These are phyloP conservation scores for Euthynnus affinis DNA, from an alignment of 2,797 vertebrate species.

Conservation along the genomic window DNA sequence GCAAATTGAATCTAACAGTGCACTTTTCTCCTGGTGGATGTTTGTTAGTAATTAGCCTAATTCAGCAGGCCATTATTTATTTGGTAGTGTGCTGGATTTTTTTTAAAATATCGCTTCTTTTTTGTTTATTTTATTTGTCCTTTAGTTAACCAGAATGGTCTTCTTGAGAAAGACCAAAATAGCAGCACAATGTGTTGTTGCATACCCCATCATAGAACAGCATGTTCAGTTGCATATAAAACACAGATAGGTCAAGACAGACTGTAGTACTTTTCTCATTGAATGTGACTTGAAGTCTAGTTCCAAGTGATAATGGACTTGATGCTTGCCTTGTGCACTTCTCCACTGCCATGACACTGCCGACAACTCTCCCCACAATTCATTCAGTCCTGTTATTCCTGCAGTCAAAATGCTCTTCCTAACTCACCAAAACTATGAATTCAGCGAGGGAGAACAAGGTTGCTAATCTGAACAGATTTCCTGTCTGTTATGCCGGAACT, in stretches of 20 bases:
- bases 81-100: background rate
- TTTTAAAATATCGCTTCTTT: no score
- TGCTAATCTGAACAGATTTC: slow-evolving; percentile 61
- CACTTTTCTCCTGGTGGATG: background rate
- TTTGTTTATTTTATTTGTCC: background rate
- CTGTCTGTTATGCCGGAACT: slow-evolving; percentile 23
- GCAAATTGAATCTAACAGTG: background rate
- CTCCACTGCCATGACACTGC: slow-evolving; percentile 25
- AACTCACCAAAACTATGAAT: slow-evolving; percentile 21
- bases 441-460: slow-evolving; percentile 30
- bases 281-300: slow-evolving; percentile 51
- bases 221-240: slow-evolving; percentile 14
- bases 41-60: background rate
- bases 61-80: background rate
- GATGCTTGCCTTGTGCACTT: slow-evolving; percentile 30
- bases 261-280: slow-evolving; percentile 23
- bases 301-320: slow-evolving; percentile 39
- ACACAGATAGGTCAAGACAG: slow-evolving; percentile 29
- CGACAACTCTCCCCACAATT: slow-evolving; percentile 9
- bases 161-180: slow-evolving; percentile 5
- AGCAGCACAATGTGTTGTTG: background rate
- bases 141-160: background rate
- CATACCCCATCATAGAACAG: slow-evolving; percentile 6
- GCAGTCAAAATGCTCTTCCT: slow-evolving; percentile 11
- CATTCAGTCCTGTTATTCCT: slow-evolving; percentile 17